Percentiles rank a stretch among this genome's conserved stretches.
Evolutionary conservation across 2,113 vertebrate species (phyloP).

Genomic region (Sebastes schlegelii): DNA sequence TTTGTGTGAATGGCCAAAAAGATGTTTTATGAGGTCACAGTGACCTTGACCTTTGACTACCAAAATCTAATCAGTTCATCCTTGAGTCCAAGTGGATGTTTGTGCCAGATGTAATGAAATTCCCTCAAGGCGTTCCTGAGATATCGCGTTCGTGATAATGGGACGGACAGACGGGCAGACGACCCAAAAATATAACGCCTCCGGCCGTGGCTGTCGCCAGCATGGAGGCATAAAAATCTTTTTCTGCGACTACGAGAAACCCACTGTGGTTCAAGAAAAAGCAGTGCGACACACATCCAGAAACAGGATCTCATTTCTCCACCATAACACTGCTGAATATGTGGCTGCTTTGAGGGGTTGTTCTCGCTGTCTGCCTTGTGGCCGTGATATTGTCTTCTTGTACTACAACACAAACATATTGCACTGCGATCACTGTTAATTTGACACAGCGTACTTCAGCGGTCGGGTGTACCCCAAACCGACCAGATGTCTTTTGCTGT

Average conservation of each 20-base stretch:
- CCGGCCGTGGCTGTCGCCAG: background rate
- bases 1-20: background rate
- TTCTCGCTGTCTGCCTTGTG: constrained; percentile 6
- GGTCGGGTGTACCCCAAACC: constrained; percentile 8
- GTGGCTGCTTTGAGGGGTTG: constrained; percentile 14
- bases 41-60: background rate
- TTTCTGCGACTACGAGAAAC: constrained; percentile 6
- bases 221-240: background rate
- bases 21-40: background rate
- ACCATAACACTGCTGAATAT: constrained; percentile 6
- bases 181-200: background rate
- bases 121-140: background rate
- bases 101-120: background rate
- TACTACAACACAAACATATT: constrained; percentile 34
- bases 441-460: constrained; percentile 43
- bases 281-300: constrained; percentile 1
- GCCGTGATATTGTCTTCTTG: constrained; percentile 21
- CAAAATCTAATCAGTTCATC: background rate
- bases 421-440: constrained; percentile 36
- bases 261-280: background rate
- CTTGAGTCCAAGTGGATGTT: background rate
- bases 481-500: constrained; percentile 43
- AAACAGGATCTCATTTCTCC: background rate
- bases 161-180: background rate
- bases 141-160: background rate